Conservation (phyloP, 2,888 invertebrate species). For the Melikaiella ostensackeni region DNA sequence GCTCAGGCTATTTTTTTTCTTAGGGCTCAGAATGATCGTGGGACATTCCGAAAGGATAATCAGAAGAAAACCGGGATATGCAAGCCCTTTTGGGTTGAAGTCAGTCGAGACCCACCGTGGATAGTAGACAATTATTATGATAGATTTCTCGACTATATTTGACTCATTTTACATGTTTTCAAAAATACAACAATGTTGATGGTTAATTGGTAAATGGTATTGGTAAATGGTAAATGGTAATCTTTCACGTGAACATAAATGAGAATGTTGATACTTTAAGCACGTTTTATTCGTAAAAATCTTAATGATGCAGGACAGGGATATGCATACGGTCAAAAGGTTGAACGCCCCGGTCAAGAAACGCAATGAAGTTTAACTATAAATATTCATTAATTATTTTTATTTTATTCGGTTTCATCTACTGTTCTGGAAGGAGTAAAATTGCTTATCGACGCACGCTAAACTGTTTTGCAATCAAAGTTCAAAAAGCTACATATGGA, state of each 20-base stretch:
- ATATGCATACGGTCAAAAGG: conserved; percentile 12
- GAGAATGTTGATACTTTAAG: not conserved
- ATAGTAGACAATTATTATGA: not conserved
- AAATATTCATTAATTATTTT: conserved; percentile 13
- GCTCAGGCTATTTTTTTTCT: no score
- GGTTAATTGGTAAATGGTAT: not conserved
- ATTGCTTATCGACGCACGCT: not conserved
- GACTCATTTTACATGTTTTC: not conserved
- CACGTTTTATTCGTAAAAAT: not conserved
- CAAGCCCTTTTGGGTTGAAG: no score
- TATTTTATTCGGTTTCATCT: not conserved
- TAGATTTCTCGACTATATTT: not conserved
- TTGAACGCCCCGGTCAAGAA: conserved; percentile 10
- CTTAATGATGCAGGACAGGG: not conserved
- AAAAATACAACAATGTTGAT: not conserved
- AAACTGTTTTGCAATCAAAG: not conserved
- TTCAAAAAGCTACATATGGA: not conserved
- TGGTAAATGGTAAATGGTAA: no score
- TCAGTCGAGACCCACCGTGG: no score
- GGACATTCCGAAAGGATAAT: no score
- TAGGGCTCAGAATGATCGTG: no score
- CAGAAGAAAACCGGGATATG: no score
- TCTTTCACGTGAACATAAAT: not conserved
- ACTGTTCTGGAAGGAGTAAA: not conserved
- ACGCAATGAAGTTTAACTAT: not conserved